Percentiles rank a stretch among this genome's conserved stretches.
Evolutionary conservation across 2,797 vertebrate genomes (phyloP).

Genomic region (Sylvia borin): DNA sequence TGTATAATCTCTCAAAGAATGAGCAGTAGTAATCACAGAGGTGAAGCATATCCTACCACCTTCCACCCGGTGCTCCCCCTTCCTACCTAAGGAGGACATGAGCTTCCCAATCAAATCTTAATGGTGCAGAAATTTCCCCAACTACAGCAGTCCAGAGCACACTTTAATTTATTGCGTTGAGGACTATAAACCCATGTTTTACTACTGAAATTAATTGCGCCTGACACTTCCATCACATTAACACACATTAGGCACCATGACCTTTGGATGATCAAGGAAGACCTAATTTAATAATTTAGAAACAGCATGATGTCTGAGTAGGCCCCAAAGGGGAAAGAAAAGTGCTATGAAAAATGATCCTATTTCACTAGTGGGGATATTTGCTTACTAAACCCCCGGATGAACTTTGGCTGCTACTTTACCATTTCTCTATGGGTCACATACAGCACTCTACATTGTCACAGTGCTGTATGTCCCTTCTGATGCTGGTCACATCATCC

Average conservation of each 20-base stretch:
- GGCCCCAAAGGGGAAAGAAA: constrained; percentile 33
- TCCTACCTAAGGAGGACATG: not conserved
- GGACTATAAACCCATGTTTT: constrained; percentile 61
- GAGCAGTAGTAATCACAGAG: not conserved
- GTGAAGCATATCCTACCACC: not conserved
- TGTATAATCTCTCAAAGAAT: not conserved
- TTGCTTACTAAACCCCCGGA: constrained; percentile 32
- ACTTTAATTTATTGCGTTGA: constrained; percentile 55
- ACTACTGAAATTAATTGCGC: constrained; percentile 63
- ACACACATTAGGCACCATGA: constrained; percentile 60
- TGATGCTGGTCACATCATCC: not conserved
- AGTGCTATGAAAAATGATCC: constrained; percentile 34
- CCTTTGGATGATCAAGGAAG: constrained; percentile 63
- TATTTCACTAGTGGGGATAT: not conserved
- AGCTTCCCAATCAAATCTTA: constrained; percentile 55
- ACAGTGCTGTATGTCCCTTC: not conserved
- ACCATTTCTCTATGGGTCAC: not conserved
- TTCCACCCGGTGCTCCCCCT: not conserved
- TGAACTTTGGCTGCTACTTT: not conserved
- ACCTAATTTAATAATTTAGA: constrained; percentile 71
- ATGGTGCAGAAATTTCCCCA: constrained; percentile 66
- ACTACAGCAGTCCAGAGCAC: constrained; percentile 20
- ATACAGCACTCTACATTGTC: not conserved
- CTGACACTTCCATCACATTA: constrained; percentile 72
- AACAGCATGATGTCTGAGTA: not conserved